These are phyloP conservation scores for Melanerpes formicivorus DNA, from an alignment of 2,113 vertebrate species.

Conservation along the genomic window DNA sequence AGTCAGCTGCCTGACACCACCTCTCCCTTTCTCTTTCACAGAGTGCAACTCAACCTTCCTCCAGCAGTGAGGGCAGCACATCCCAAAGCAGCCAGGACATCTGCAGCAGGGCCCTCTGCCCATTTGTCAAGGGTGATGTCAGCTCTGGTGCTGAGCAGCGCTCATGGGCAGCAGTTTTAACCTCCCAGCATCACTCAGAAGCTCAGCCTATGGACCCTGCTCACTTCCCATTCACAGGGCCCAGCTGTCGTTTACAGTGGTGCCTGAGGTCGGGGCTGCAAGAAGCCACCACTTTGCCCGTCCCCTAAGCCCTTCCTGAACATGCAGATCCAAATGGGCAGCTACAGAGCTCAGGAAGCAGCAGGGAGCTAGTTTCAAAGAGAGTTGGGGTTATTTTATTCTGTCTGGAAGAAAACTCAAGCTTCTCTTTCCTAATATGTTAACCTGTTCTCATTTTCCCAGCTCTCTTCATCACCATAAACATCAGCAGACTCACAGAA, in stretches of 20 bases:
- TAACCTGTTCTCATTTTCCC: background rate
- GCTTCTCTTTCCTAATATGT: background rate
- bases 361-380: background rate
- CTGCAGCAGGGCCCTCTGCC: background rate
- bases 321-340: background rate
- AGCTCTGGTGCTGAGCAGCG: background rate
- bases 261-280: background rate
- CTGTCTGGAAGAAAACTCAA: background rate
- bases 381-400: background rate
- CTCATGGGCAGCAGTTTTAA: background rate
- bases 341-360: background rate
- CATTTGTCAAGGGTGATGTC: fast-evolving
- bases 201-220: background rate
- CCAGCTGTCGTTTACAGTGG: background rate
- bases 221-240: background rate
- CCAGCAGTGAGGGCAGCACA: background rate
- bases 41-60: background rate
- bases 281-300: background rate
- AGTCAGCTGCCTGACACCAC: background rate
- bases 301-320: background rate
- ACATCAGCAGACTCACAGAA: background rate
- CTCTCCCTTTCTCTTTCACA: background rate
- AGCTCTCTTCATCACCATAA: background rate
- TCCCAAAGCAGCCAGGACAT: background rate
- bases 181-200: background rate